Conservation (phyloP, 2,797 vertebrate species). For the Aldrovandia affinis region DNA sequence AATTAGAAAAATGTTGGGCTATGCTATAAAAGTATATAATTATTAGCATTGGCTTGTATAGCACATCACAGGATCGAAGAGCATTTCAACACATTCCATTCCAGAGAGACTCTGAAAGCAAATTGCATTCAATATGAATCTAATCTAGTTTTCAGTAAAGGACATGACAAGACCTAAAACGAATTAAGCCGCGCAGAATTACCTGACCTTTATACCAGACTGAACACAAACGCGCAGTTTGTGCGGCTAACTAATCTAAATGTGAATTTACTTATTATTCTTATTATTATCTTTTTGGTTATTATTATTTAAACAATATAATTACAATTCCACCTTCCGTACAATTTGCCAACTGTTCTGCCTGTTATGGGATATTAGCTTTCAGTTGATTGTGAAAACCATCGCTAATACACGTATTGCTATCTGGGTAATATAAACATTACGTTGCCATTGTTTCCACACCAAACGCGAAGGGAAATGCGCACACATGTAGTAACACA, state of each 20-base stretch:
- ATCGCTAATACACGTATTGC: neutral
- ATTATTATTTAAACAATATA: neutral
- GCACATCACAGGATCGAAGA: neutral
- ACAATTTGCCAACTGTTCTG: too few relatives aligned
- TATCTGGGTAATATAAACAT: neutral
- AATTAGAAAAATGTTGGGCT: neutral
- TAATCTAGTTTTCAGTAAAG: neutral
- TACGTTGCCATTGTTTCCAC: neutral
- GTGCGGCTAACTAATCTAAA: neutral
- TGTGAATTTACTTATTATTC: neutral
- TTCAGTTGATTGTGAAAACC: too few relatives aligned
- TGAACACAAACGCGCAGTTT: neutral
- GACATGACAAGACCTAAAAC: neutral
- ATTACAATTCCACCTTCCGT: neutral
- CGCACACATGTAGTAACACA: neutral
- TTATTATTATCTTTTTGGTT: neutral
- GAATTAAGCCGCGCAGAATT: neutral
- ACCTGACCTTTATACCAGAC: too few relatives aligned
- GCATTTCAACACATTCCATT: neutral
- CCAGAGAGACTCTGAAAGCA: too few relatives aligned
- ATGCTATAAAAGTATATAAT: neutral
- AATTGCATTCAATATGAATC: too few relatives aligned
- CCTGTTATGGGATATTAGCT: too few relatives aligned
- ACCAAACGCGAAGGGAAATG: neutral
- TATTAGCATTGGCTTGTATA: neutral